These are phyloP conservation scores for Gulo gulo DNA, from an alignment of 2,113 vertebrate genomes.

Conservation along the genomic window DNA sequence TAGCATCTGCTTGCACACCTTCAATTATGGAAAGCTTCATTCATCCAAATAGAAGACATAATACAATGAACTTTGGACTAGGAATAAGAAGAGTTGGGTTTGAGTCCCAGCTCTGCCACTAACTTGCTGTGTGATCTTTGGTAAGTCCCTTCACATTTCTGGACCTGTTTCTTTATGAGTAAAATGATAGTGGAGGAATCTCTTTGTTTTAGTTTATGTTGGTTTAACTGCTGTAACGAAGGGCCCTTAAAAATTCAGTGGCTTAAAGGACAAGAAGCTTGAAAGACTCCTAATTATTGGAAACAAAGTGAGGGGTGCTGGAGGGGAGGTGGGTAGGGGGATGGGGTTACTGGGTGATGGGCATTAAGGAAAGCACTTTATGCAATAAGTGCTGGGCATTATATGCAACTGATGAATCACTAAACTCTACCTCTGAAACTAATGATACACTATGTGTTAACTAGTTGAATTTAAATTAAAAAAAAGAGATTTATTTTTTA, in stretches of 20 bases:
- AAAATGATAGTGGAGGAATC: neutral
- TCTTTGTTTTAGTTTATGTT: constrained; percentile 13
- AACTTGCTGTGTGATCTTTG: neutral
- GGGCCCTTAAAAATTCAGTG: neutral
- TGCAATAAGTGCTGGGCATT: neutral
- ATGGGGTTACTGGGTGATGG: neutral
- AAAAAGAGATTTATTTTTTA: neutral
- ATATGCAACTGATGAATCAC: neutral
- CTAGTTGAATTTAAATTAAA: neutral
- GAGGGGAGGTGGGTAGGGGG: neutral
- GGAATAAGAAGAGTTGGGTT: neutral
- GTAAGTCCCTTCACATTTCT: constrained; percentile 23
- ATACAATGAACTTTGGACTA: constrained; percentile 12
- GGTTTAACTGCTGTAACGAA: neutral
- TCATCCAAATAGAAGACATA: neutral
- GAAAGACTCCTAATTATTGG: neutral
- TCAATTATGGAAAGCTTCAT: constrained; percentile 10
- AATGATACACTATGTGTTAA: neutral
- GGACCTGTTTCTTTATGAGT: neutral
- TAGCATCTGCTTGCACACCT: constrained; percentile 18
- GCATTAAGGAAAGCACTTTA: neutral
- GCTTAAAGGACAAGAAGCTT: neutral
- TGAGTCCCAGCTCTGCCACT: neutral
- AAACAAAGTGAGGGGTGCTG: neutral
- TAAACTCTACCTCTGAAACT: neutral